Conservation (phyloP, 2,113 vertebrate species). For the Halcyon malimbica region DNA sequence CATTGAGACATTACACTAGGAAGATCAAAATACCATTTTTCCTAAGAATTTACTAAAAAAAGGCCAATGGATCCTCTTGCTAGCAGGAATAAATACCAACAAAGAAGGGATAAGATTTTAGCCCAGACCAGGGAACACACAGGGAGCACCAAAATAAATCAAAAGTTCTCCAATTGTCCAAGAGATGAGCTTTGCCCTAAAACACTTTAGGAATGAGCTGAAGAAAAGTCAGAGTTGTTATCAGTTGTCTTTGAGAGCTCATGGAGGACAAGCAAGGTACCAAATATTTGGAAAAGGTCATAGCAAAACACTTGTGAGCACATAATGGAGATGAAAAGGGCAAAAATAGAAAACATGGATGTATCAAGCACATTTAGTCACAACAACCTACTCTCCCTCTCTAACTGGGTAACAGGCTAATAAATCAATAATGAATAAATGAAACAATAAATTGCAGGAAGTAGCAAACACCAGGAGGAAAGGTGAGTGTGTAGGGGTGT, state of each 20-base stretch:
- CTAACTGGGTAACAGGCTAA: neutral
- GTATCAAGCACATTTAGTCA: neutral
- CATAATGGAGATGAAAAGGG: neutral
- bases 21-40: constrained; percentile 13
- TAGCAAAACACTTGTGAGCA: neutral
- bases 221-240: constrained; percentile 9
- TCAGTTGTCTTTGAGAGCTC: neutral
- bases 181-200: constrained; percentile 3
- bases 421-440: neutral
- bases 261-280: neutral
- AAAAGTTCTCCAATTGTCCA: neutral
- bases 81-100: neutral
- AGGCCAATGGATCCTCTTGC: neutral
- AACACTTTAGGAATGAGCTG: constrained; percentile 13
- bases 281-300: neutral
- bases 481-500: neutral
- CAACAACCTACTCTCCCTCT: neutral
- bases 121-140: neutral
- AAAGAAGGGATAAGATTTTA: neutral
- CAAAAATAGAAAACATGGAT: neutral
- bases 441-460: neutral
- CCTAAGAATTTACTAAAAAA: neutral
- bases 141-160: neutral
- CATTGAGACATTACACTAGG: neutral
- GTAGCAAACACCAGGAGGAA: neutral